Base-by-base conservation (phyloP, 2,797 vertebrate species). In the Pangasius sanitwongsei region DNA sequence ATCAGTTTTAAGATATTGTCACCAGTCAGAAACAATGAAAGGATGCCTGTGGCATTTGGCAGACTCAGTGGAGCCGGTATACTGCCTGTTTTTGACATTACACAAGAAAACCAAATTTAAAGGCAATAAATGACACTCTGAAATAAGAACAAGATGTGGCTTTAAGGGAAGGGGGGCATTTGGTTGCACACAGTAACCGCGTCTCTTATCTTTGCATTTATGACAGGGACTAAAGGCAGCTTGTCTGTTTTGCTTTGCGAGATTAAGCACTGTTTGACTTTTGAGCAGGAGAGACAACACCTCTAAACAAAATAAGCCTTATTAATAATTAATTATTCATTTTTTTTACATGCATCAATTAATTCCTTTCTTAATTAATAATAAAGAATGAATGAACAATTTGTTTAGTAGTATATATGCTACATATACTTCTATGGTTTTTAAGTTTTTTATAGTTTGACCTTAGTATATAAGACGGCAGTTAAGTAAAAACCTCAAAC, bases 21-120 rank as follows among this genome's bases (percentile, higher is more conserved):
- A 83, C 90, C 89, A 91, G 91, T 90, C 57, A 92, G 92, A 88
- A 90, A 95, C 94, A 94, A 94, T 95, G 93, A 95, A 91, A 93
- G 91, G 93, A 94, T 94, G 92, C 91, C 90, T 93, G 93, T 94
- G 92, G 91, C 92, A 91, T 90, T 93, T 92, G 89, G 91, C 93
- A 95, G 94, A 95, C 95, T 91, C 91, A 89, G 89, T 90, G 95
- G 95, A 95, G 94, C 95, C 94, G 88, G 89, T 90, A 87, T 87
- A 91, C 88, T 91, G 92, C 92, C 91, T 92, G 86, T 92, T 93
- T 93, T 93, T 91, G 93, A 92, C 91, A 91, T 90, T 93, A 89
- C 91, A 93, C 93, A 93, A 94, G 92, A 93, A 92, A 93, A 93
- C 91, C 93, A 93, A 91, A 92, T 95, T 93, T 92, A 92, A 93